phyloP scores from a whole-genome alignment of 2,888 invertebrate genomes.

The Macaria liturata region DNA sequence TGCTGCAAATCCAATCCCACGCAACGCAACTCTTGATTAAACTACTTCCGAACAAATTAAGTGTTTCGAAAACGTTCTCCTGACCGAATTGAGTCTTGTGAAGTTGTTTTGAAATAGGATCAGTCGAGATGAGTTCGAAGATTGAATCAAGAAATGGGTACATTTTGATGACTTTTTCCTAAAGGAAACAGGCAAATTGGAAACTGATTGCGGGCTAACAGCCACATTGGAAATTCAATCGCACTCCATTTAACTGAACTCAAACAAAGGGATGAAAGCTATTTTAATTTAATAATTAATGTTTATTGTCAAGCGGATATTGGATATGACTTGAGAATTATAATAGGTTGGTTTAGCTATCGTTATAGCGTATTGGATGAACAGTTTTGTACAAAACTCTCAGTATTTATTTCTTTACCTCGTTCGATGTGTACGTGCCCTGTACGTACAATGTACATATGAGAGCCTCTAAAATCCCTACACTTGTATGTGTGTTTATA shows the following conservation, averaged over 20 bases:
- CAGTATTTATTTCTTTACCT: too few species aligned
- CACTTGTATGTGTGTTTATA: too few species aligned
- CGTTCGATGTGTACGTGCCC: too few species aligned
- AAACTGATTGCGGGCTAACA: constrained; percentile 7
- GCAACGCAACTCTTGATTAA: constrained; percentile 58
- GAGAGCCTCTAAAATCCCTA: too few species aligned
- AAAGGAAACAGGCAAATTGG: constrained; percentile 13
- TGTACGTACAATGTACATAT: too few species aligned
- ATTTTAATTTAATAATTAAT: too few species aligned
- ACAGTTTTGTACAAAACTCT: too few species aligned
- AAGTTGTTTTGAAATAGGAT: constrained; percentile 32
- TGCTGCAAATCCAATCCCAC: constrained; percentile 53
- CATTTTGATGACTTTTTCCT: constrained; percentile 12
- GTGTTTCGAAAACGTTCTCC: constrained; percentile 39
- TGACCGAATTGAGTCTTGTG: constrained; percentile 44
- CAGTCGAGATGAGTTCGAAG: constrained; percentile 9
- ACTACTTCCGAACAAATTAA: constrained; percentile 61
- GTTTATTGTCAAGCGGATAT: too few species aligned
- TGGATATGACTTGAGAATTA: too few species aligned
- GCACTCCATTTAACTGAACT: neutral
- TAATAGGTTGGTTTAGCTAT: too few species aligned
- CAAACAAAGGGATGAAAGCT: neutral
- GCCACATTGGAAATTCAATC: neutral
- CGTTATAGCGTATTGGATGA: too few species aligned
- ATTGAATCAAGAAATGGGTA: constrained; percentile 13